Percentiles rank a stretch among this genome's conserved stretches.
Evolutionary conservation across 2,888 invertebrate species (phyloP).

Genomic region (Hydroisotoma schaefferi): DNA sequence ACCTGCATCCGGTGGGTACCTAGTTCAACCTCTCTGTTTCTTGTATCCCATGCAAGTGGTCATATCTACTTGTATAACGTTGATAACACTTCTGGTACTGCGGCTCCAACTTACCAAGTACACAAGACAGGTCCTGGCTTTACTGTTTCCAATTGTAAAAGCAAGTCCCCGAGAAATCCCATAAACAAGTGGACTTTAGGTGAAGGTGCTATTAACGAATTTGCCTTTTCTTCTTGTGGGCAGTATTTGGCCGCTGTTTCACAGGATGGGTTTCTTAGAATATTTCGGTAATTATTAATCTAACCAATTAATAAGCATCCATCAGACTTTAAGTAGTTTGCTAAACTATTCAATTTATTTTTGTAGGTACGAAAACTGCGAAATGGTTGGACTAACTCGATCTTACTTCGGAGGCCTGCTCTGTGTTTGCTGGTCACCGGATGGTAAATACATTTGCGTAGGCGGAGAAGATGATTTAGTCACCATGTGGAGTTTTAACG

Average conservation of each 20-base stretch:
- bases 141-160: constrained; percentile 91
- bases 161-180: constrained; percentile 93
- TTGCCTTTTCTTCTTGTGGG: constrained; percentile 93
- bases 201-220: constrained; percentile 87
- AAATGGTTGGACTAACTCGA: constrained; percentile 84
- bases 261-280: constrained; percentile 89
- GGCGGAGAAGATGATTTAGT: constrained; percentile 99
- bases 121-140: constrained; percentile 72
- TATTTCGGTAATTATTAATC: constrained; percentile 52
- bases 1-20: constrained; percentile 99
- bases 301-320: not conserved
- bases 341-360: constrained; percentile 49
- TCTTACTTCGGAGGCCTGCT: constrained; percentile 98
- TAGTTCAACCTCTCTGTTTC: constrained; percentile 85
- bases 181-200: constrained; percentile 87
- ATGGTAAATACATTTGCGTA: constrained; percentile 88
- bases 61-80: constrained; percentile 97
- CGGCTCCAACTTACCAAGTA: constrained; percentile 89
- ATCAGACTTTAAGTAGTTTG: constrained; percentile 51
- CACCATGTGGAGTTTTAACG: constrained; percentile 92
- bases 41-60: constrained; percentile 92
- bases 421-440: constrained; percentile 97
- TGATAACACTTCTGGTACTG: constrained; percentile 83
- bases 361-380: constrained; percentile 91
- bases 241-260: constrained; percentile 89